Evolutionary conservation across 2,113 vertebrate species (phyloP), one percentile per base, ranked within the genome.

Genomic region (Alces alces): DNA sequence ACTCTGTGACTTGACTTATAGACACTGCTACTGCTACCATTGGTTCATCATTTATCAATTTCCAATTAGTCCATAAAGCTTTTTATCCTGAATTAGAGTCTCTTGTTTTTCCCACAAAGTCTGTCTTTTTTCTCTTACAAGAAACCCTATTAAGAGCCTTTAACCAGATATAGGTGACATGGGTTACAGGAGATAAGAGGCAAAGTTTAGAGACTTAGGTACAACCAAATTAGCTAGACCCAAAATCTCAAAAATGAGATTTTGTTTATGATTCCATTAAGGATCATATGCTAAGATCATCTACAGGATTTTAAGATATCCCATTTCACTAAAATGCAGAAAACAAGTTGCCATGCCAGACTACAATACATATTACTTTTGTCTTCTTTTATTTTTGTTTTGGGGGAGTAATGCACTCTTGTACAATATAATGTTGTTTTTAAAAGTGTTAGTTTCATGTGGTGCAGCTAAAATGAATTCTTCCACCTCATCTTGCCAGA

Each of bases 221-320:
- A 91, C 0, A 93, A 57, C 5, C 7, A 84, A 60, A 55, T 89
- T 61, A 79, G 13, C 17, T 36, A 92, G 47, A 43, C 50, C 13
- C 10, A 73, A 8, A 79, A 27, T 30, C 7, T 43, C 64, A 88
- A 91, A 70, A 91, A 33, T 80, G 47, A 39, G 23, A 27, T 43
- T 61, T 92, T 92, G 43, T n/a, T 88, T 86, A 47, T 93, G 43
- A 92, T 28, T 96, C 86, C 43, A 80, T 86, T 70, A 94, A 33
- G 33, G 10, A 45, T 87, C 82, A 36, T 47, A 50, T 43, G 79
- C 33, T 78, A 50, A 79, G 12, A 50, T 54, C 43, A 60, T 54
- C 45, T 60, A 13, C 12, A 84, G 23, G 28, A 5, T 70, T 89
- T 91, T 93, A 79, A 80, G 45, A 19, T 85, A 88, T 2, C 1